These are phyloP conservation scores for Orthosia cruda DNA, from an alignment of 2,888 invertebrate species.

Conservation along the genomic window DNA sequence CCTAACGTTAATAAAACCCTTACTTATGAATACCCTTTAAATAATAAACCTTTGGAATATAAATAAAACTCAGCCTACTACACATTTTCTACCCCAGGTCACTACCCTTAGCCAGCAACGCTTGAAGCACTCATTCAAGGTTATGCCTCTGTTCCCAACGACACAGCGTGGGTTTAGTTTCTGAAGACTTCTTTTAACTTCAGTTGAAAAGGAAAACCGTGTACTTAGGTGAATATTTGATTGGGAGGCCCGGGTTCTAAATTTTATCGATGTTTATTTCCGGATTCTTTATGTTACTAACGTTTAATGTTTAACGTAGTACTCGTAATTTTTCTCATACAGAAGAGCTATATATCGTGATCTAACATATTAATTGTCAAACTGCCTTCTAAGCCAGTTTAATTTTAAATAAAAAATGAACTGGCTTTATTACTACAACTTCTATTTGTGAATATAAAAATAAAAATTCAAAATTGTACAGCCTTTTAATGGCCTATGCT, in stretches of 20 bases:
- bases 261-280: neutral
- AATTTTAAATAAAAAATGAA: neutral
- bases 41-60: conserved; percentile 23
- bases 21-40: neutral
- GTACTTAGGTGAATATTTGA: conserved; percentile 31
- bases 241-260: neutral
- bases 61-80: conserved; percentile 18
- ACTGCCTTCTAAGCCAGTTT: neutral
- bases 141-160: neutral
- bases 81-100: conserved; percentile 26
- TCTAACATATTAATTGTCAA: neutral
- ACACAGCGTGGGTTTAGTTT: conserved; percentile 12
- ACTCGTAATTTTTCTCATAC: neutral
- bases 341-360: neutral
- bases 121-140: conserved; percentile 9
- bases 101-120: conserved; percentile 17
- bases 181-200: neutral
- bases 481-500: neutral
- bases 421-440: neutral
- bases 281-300: neutral
- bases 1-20: neutral
- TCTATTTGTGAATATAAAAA: neutral
- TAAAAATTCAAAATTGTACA: neutral
- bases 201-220: conserved; percentile 15
- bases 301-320: neutral